A percentile compares a stretch with the other conserved stretches of the same genome.
Evolutionary conservation across 2,113 vertebrate species (phyloP).

Genomic region (Mugil cephalus): DNA sequence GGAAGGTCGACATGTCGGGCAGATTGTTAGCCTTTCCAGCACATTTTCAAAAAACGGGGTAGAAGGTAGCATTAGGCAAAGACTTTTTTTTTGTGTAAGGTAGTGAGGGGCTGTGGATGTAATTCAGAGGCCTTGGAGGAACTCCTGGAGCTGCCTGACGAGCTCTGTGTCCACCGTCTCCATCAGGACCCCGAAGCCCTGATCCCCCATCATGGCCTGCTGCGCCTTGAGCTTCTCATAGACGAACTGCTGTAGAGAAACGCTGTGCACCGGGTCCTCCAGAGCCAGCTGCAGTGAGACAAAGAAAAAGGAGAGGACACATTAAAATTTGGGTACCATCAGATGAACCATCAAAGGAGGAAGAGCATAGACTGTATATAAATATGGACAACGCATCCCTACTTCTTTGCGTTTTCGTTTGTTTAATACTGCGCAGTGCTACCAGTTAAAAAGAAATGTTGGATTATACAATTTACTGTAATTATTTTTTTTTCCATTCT

Average conservation of each 20-base stretch:
- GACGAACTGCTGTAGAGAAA: constrained; percentile 93
- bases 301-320: constrained; percentile 26
- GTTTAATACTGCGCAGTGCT: too few species aligned
- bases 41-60: constrained; percentile 37
- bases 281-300: constrained; percentile 88
- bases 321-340: constrained; percentile 22
- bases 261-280: constrained; percentile 94
- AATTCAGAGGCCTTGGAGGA: constrained; percentile 90
- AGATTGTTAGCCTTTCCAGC: constrained; percentile 38
- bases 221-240: constrained; percentile 98
- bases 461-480: too few species aligned
- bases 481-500: too few species aligned
- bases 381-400: too few species aligned
- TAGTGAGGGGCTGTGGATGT: constrained; percentile 48
- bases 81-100: constrained; percentile 33
- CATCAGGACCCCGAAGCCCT: constrained; percentile 93
- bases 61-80: constrained; percentile 45
- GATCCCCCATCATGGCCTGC: constrained; percentile 91
- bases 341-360: neutral
- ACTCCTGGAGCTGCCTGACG: constrained; percentile 94
- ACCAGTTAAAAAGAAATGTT: too few species aligned
- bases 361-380: neutral
- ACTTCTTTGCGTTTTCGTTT: too few species aligned
- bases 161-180: constrained; percentile 97
- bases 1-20: constrained; percentile 44